These are phyloP conservation scores for Lasioglossum lativentre DNA, from an alignment of 2,888 invertebrate species.

Conservation along the genomic window DNA sequence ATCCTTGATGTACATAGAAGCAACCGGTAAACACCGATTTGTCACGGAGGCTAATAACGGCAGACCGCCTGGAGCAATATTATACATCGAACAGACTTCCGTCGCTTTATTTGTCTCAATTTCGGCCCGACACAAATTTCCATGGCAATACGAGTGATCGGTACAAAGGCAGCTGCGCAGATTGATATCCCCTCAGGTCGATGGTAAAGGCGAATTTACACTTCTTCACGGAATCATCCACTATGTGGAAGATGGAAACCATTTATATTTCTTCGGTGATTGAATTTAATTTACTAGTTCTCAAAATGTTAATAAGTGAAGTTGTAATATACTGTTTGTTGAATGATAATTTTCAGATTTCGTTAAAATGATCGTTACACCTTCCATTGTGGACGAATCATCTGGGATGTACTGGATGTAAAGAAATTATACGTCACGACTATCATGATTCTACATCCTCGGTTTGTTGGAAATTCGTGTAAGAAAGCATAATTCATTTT, in stretches of 20 bases:
- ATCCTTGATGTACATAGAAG: conserved; percentile 47
- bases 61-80: conserved; percentile 53
- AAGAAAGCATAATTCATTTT: too few species aligned
- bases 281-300: background rate
- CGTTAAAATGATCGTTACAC: too few species aligned
- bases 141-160: conserved; percentile 24
- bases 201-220: background rate
- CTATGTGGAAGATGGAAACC: background rate
- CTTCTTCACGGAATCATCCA: background rate
- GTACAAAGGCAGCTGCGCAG: conserved; percentile 33
- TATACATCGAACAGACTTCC: conserved; percentile 49
- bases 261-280: background rate
- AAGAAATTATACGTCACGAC: too few species aligned
- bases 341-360: too few species aligned
- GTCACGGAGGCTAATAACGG: conserved; percentile 69
- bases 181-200: conserved; percentile 17
- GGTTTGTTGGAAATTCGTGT: too few species aligned
- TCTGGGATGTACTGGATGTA: too few species aligned
- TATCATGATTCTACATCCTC: too few species aligned
- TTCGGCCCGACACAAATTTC: conserved; percentile 17
- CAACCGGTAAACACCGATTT: conserved; percentile 69
- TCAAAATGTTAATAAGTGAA: too few species aligned
- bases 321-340: too few species aligned
- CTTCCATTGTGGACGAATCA: too few species aligned
- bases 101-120: conserved; percentile 44